These are phyloP conservation scores for Centropristis striata DNA, from an alignment of 2,113 vertebrate species.

Conservation along the genomic window DNA sequence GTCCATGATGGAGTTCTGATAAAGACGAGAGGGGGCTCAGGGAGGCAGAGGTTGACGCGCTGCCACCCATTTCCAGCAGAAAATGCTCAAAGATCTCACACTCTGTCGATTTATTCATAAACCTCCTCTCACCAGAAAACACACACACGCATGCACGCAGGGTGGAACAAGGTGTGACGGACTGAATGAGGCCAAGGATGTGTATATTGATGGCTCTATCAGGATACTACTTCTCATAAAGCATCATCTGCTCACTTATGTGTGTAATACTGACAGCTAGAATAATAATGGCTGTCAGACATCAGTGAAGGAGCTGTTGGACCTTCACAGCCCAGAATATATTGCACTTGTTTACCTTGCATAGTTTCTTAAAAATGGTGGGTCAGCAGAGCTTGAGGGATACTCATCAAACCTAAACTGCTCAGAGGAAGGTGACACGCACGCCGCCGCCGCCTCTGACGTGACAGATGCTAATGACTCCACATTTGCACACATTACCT, in stretches of 20 bases:
- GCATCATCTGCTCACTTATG: conserved; percentile 87
- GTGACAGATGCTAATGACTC: conserved; percentile 48
- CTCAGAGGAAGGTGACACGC: conserved; percentile 16
- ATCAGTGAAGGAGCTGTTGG: conserved; percentile 86
- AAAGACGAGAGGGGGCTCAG: conserved; percentile 23
- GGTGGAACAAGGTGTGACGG: conserved; percentile 62
- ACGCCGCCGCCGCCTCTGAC: neutral
- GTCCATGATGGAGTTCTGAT: conserved; percentile 37
- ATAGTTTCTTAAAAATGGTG: conserved; percentile 70
- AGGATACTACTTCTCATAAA: conserved; percentile 81
- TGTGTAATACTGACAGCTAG: conserved; percentile 90
- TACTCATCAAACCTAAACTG: conserved; percentile 73
- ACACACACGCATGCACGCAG: neutral
- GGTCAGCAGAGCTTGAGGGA: conserved; percentile 74
- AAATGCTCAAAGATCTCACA: conserved; percentile 55
- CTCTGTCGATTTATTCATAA: conserved; percentile 64
- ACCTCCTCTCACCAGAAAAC: neutral
- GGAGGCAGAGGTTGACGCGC: conserved; percentile 47
- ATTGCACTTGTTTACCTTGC: conserved; percentile 87
- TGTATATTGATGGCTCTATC: conserved; percentile 92
- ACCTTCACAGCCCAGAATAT: conserved; percentile 85
- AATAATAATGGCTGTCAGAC: conserved; percentile 92
- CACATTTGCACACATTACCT: conserved; percentile 19
- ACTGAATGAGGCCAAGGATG: conserved; percentile 78
- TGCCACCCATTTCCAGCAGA: conserved; percentile 51